Evolutionary conservation across 2,888 invertebrate species (phyloP).

Genomic region (Mythimna ferrago): DNA sequence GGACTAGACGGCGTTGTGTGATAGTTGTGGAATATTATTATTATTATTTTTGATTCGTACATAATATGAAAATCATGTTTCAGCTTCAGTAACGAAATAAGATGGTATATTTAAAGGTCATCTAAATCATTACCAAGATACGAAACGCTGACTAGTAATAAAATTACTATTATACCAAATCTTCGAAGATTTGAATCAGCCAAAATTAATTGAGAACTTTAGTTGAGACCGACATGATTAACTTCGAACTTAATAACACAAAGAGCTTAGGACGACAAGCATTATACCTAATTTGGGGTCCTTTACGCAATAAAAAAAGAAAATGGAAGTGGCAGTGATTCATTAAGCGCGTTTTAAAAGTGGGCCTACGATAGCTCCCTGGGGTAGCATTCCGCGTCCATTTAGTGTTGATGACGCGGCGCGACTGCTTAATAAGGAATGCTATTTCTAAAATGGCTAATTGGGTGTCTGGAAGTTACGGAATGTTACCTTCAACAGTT

Average conservation of each 20-base stretch:
- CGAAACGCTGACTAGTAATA: conserved; percentile 7
- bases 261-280: conserved; percentile 45
- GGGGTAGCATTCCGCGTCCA: conserved; percentile 55
- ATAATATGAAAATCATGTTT: no score
- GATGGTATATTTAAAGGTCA: not conserved
- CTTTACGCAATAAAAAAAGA: conserved; percentile 50
- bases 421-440: conserved; percentile 50
- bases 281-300: conserved; percentile 47
- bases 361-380: conserved; percentile 60
- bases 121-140: not conserved
- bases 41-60: not conserved
- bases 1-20: no score
- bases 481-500: not conserved
- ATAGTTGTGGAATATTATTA: no score
- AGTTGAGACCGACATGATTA: conserved; percentile 38
- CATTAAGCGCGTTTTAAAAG: conserved; percentile 59
- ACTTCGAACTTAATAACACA: conserved; percentile 47
- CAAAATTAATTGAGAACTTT: conserved; percentile 31
- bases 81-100: not conserved
- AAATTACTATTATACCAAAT: conserved; percentile 16
- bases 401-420: conserved; percentile 59
- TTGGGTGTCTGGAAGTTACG: conserved; percentile 33
- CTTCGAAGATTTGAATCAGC: not conserved
- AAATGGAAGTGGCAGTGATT: conserved; percentile 60
- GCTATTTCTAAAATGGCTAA: conserved; percentile 55